A percentile compares a stretch with the other conserved stretches of the same genome.
These are phyloP conservation scores for Eulemur rufifrons DNA, from an alignment of 2,113 vertebrate species.

Conservation along the genomic window DNA sequence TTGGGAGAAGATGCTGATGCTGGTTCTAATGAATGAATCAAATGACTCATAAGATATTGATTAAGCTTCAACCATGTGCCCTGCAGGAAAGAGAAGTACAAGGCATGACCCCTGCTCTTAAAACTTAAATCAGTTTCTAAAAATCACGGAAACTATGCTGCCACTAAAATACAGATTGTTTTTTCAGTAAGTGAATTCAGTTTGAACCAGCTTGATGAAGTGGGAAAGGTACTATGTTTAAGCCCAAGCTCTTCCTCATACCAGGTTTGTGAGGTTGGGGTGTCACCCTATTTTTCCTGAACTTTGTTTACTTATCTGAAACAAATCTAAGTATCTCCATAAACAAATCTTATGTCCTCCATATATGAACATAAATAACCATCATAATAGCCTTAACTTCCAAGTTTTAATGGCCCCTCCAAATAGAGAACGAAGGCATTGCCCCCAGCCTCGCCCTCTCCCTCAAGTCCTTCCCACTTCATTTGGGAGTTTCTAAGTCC, in stretches of 20 bases:
- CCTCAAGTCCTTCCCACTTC: not conserved
- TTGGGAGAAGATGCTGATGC: not conserved
- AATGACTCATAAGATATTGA: not conserved
- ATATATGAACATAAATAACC: not conserved
- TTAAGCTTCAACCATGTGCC: not conserved
- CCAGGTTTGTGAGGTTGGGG: not conserved
- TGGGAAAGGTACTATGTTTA: not conserved
- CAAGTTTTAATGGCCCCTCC: not conserved
- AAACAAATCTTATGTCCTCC: not conserved
- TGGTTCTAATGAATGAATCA: not conserved
- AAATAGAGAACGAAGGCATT: not conserved
- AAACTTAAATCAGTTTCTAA: not conserved
- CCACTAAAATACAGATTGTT: not conserved
- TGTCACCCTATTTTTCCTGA: not conserved
- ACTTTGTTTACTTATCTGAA: not conserved
- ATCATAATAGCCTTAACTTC: not conserved
- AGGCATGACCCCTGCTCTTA: not conserved
- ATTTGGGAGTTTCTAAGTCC: not conserved
- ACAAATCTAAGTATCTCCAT: not conserved
- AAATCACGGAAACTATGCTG: not conserved
- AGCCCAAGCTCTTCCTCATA: not conserved
- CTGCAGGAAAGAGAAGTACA: not conserved
- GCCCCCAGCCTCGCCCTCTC: not conserved
- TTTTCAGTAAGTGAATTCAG: not conserved
- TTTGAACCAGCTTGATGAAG: not conserved